These are phyloP conservation scores for Saccostrea echinata DNA, from an alignment of 1,140 invertebrate genomes.

Conservation along the genomic window DNA sequence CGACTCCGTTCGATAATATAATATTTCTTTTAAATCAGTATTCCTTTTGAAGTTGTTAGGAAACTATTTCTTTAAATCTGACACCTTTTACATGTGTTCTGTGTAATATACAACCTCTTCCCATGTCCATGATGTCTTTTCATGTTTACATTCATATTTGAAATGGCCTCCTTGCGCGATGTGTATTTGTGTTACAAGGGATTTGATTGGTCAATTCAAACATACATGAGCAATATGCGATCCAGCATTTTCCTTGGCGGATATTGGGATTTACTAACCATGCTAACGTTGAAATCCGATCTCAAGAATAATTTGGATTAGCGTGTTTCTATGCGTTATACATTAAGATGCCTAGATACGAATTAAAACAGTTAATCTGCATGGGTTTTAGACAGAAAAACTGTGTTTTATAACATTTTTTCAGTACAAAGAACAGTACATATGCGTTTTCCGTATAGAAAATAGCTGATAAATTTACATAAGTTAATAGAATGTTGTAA, in stretches of 20 bases:
- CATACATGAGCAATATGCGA: neutral
- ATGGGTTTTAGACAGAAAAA: too few relatives aligned
- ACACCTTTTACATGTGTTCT: neutral
- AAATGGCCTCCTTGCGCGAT: constrained; percentile 40
- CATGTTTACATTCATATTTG: constrained; percentile 42
- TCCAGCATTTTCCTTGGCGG: neutral
- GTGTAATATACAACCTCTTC: neutral
- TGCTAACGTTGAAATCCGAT: too few relatives aligned
- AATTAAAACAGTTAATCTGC: too few relatives aligned
- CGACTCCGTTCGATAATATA: neutral
- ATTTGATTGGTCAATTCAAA: constrained; percentile 21
- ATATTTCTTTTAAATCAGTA: neutral
- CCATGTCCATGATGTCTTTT: neutral
- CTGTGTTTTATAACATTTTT: too few relatives aligned
- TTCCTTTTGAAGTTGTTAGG: neutral
- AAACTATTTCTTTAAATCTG: neutral
- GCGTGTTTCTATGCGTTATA: too few relatives aligned
- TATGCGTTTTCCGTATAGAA: too few relatives aligned
- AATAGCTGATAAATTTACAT: too few relatives aligned
- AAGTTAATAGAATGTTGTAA: too few relatives aligned
- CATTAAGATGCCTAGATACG: too few relatives aligned
- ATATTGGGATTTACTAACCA: neutral
- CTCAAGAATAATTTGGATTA: too few relatives aligned
- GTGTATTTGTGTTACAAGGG: constrained; percentile 25
- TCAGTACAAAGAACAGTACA: too few relatives aligned